A percentile compares a stretch with the other conserved stretches of the same genome.
Evolutionary conservation across 1,140 invertebrate species (phyloP).

Genomic region (Nasonia vitripennis): DNA sequence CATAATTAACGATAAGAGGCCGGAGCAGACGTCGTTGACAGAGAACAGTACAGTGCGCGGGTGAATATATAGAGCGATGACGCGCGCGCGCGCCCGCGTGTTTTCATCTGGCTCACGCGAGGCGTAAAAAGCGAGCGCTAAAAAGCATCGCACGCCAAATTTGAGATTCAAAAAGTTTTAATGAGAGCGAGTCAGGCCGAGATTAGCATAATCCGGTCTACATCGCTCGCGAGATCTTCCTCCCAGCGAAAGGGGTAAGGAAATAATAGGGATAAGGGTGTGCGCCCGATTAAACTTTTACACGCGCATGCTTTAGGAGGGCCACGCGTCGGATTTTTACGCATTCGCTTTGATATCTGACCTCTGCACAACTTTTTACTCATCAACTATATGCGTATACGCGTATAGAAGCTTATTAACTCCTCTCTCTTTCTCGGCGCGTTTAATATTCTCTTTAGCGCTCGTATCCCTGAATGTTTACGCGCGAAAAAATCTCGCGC

Average conservation of each 20-base stretch:
- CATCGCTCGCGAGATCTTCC: neutral
- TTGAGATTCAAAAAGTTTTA: slow-evolving; percentile 1
- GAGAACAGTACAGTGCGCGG: too few relatives aligned
- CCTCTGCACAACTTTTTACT: neutral
- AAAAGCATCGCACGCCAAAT: neutral
- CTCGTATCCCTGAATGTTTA: neutral
- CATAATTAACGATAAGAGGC: slow-evolving; percentile 50
- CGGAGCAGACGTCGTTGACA: neutral
- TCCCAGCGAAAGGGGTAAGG: neutral
- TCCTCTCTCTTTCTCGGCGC: too few relatives aligned
- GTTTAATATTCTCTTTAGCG: neutral
- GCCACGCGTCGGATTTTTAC: neutral
- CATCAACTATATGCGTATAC: too few relatives aligned
- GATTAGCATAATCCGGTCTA: slow-evolving; percentile 24
- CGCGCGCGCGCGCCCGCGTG: too few relatives aligned
- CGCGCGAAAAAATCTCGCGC: neutral
- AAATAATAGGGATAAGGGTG: neutral
- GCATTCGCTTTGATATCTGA: neutral
- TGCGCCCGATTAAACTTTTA: slow-evolving; percentile 39
- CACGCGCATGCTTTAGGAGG: neutral
- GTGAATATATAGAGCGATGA: neutral
- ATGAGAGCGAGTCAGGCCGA: neutral
- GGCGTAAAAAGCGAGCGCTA: neutral
- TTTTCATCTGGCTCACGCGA: neutral
- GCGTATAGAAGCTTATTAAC: too few relatives aligned